Conservation (phyloP, 1,140 invertebrate species). For the Nephotettix cincticeps region DNA sequence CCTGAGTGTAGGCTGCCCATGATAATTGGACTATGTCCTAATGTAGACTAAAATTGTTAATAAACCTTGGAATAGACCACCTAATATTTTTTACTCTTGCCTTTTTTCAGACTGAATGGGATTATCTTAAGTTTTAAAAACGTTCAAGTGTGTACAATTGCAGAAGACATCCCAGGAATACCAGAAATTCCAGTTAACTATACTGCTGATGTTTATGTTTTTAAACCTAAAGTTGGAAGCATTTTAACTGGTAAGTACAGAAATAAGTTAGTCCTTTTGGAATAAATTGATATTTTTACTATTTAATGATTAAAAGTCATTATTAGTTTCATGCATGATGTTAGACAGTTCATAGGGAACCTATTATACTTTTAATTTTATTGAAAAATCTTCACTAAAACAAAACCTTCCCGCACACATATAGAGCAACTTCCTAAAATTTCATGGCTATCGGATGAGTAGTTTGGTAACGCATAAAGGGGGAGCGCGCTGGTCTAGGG, state of each 20-base stretch:
- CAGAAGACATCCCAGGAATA: background rate
- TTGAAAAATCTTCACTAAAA: background rate
- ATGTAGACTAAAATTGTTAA: too few relatives aligned
- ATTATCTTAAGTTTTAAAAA: conserved; percentile 6
- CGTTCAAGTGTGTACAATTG: background rate
- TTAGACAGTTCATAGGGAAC: background rate
- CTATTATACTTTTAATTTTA: background rate
- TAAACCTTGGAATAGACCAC: too few relatives aligned
- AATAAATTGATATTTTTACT: background rate
- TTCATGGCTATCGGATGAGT: too few relatives aligned
- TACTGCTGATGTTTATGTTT: background rate
- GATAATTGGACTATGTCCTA: too few relatives aligned
- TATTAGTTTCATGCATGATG: background rate
- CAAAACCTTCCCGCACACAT: too few relatives aligned
- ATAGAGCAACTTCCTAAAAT: too few relatives aligned
- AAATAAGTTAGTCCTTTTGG: background rate
- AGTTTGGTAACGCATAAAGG: too few relatives aligned
- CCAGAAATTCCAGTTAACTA: background rate
- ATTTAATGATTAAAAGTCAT: background rate
- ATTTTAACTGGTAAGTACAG: background rate
- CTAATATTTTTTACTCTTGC: too few relatives aligned
- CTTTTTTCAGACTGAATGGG: background rate
- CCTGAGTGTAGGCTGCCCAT: too few relatives aligned
- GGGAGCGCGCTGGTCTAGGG: too few relatives aligned
- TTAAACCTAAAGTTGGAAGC: background rate